These are phyloP conservation scores for Sesia apiformis DNA, from an alignment of 2,888 invertebrate species.

Conservation along the genomic window DNA sequence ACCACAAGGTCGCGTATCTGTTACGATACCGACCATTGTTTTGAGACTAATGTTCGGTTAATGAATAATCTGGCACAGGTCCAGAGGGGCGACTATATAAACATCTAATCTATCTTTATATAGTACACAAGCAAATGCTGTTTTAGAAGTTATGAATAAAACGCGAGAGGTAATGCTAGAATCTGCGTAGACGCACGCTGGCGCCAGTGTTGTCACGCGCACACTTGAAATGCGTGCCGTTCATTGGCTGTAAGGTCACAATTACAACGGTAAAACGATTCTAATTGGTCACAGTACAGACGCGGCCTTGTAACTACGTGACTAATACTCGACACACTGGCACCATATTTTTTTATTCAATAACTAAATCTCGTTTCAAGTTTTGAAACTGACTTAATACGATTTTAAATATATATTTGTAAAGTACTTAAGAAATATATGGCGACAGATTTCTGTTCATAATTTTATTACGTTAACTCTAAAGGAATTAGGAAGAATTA, in stretches of 20 bases:
- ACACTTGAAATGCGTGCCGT: neutral
- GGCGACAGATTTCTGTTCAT: neutral
- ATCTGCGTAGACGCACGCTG: slow-evolving; percentile 6
- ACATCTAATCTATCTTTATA: neutral
- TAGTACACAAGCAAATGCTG: neutral
- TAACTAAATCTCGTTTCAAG: neutral
- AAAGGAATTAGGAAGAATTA: slow-evolving; percentile 22
- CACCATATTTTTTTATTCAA: slow-evolving; percentile 3
- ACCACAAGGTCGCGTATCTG: neutral
- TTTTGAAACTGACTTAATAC: slow-evolving; percentile 1
- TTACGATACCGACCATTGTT: neutral
- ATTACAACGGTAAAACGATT: neutral
- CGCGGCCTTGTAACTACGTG: slow-evolving; percentile 15
- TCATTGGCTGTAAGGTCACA: neutral
- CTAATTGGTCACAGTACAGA: slow-evolving; percentile 1
- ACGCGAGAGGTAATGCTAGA: neutral
- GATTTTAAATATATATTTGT: neutral
- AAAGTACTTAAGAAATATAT: neutral
- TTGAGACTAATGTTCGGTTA: neutral
- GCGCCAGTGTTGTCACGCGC: slow-evolving; percentile 1
- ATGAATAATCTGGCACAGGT: neutral
- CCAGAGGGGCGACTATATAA: neutral
- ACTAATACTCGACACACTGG: slow-evolving; percentile 13
- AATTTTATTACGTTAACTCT: neutral
- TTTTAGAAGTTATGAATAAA: neutral